Evolutionary conservation across 1,140 invertebrate genomes (phyloP), one percentile per base, ranked within the genome.

Genomic region (Anadara kagoshimensis): DNA sequence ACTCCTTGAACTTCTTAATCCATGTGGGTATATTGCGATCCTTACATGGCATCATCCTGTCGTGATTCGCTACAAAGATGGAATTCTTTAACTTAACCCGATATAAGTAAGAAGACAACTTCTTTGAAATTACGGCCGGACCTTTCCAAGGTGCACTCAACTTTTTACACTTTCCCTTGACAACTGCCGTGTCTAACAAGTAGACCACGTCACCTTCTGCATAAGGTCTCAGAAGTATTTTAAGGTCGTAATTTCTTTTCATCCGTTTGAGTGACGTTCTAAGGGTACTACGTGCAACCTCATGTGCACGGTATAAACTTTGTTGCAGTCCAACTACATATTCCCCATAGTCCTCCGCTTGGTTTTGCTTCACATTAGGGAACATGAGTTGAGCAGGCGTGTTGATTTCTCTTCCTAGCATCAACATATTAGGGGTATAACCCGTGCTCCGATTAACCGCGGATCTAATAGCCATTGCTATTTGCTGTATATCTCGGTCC

Each of bases 81-180:
- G 47, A 41, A 18, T 63, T 53, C 7, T 43, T 20, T 16, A 71
- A n/a, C 8, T 24, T 11, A 4, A 71, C 49, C 63, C 43, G 1
- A 16, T 71, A 71, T 1, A 71, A 14, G 20, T 63, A 71, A 1
- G 58, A 18, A 4, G 69, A 54, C 0, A 70, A 2, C n/a, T 51
- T 70, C n/a, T 53, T 20, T 3, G 24, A 12, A 20, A 62, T 29
- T 1, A 70, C 5, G 16, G 18, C 68, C 2, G 59, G 59, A 11
- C 69, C 59, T 22, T 70, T 61, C 69, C 69, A 71, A 2, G 29
- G 4, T n/a, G 69, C 49, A 12, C 36, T 53, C n/a, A 62, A 26
- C 47, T 70, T 70, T 4, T 20, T 26, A 26, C 41, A 47, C 22
- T 59, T 59, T 11, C 67, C 56, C 26, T 49, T 59, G 10, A 10